Evolutionary conservation across 2,797 vertebrate species (phyloP), one percentile per base, ranked within the genome.

Genomic region (Scarus forsteni): DNA sequence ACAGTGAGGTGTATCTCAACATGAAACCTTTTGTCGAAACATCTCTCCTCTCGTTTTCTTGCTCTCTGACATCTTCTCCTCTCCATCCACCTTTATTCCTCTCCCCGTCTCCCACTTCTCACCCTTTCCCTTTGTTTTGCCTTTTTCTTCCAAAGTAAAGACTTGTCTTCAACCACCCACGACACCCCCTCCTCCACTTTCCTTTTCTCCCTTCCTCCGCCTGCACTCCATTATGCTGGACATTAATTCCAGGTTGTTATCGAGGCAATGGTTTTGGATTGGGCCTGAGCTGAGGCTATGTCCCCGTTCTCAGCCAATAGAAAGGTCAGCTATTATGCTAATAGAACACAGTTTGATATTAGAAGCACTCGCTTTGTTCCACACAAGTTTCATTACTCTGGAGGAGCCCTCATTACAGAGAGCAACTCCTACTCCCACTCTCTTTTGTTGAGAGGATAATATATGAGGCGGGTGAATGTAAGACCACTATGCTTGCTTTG

Each of bases 1-100:
- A 85, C 75, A 77, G 85, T 81, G 81, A 84, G 69, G 73, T 77
- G 81, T 86, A 88, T 87, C 88, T 91, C 90, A 84, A 91, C 85
- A 87, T 75, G 88, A 89, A 78, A 77, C 83, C 85, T 85, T 90
- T 91, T 90, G 90, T 90, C 8, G 76, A 78, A 89, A 88, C 85
- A 88, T 87, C 81, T 69, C 71, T 50, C 43, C 55, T n/a, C 52
- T 60, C 77, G 6, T 61, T 66, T 49, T 46, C 75, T 72, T 36
- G 51, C 14, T 43, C 66, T 72, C 76, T 66, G 81, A 80, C 64
- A 38, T 76, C 70, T 66, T 62, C 16, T 45, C 72, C 75, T 74
- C 75, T 42, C 54, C 51, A 60, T 51, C 67, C 56, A 61, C 42
- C 75, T 46, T 36, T 70, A 75, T 57, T 6, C 65, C 52, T 27